Conservation (phyloP, 2,888 invertebrate species). For the Agriopis marginaria region DNA sequence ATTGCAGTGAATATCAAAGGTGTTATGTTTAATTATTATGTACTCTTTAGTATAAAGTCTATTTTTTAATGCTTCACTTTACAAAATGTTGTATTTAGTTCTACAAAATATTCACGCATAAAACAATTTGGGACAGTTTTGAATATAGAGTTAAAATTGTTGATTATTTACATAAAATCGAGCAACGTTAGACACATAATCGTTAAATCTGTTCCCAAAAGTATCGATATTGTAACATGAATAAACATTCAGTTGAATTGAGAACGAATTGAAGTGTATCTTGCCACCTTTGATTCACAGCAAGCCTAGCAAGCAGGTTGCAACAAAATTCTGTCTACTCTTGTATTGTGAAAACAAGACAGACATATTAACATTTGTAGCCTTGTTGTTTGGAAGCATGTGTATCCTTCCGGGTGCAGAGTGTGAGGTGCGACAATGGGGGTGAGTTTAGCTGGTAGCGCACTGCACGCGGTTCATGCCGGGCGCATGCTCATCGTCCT, state of each 20-base stretch:
- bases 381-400: not conserved
- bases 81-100: not conserved
- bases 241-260: not conserved
- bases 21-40: not conserved
- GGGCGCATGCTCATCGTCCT: conserved; percentile 88
- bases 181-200: not conserved
- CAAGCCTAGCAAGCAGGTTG: not conserved
- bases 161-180: not conserved
- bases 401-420: no score
- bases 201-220: not conserved
- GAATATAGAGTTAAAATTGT: no score
- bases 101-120: not conserved
- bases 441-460: conserved; percentile 88
- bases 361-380: not conserved
- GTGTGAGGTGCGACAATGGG: no score
- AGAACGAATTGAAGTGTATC: not conserved
- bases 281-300: not conserved
- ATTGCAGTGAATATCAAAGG: no score
- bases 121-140: not conserved
- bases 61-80: not conserved
- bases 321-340: not conserved
- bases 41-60: not conserved
- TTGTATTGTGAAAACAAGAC: not conserved
- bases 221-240: not conserved
- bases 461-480: conserved; percentile 92